Evolutionary conservation across 2,888 invertebrate genomes (phyloP), one percentile per base, ranked within the genome.

Genomic region (Dermolepida albohirtum): DNA sequence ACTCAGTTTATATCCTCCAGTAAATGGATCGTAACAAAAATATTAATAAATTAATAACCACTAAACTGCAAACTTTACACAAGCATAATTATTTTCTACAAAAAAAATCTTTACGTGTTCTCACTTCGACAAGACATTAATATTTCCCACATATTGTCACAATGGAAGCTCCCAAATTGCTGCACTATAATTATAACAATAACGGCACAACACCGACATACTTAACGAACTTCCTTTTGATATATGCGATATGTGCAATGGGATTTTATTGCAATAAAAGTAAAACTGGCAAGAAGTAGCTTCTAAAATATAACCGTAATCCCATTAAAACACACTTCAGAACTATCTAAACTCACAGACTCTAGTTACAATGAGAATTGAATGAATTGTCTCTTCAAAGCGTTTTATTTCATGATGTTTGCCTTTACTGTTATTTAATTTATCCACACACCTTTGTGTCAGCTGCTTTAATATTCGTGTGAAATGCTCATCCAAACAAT

Each of bases 161-260:
- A 12, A 27, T 10, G 5, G n/a, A 14, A 22, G 14, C n/a, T 34
- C 34, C 34, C 34, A 34, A 34, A 34, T 8, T 8, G 10, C 6
- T 6, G 6, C 34, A 34, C 34, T 34, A 6, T 34, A 34, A 8
- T 34, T 29, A 52, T 14, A 11, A 52, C 12, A 34, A 52, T 12
- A 12, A 52, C 51, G 22, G 12, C 51, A 49, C 49, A 49, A 16
- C 49, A 49, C 49, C 16, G 22, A 22, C 49, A 49, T 49, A 22
- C 14, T 49, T 49, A 16, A 16, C 16, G 22, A n/a, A 6, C 22
- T 49, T 49, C 49, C 16, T 49, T 49, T 17, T 22, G 7, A 22
- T 49, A 49, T 22, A 10, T 17, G n/a, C 10, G 22, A 49, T 22
- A 22, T 49, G 8, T 47, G 17, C 17, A 8, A 47, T 5, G 5